Evolutionary conservation across 2,113 vertebrate species (phyloP).

Genomic region (Azemiops feae): DNA sequence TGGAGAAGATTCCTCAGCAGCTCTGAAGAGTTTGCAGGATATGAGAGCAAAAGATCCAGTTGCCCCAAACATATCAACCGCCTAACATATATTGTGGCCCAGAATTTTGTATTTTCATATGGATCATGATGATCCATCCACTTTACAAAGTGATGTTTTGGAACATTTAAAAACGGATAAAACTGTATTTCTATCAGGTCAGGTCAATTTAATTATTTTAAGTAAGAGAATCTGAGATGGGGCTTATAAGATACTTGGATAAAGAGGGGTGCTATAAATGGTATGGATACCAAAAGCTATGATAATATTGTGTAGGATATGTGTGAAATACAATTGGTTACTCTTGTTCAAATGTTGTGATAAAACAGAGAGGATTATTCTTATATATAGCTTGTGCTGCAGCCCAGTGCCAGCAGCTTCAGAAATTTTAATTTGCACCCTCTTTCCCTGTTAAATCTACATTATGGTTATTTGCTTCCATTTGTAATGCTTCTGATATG

Average conservation of each 20-base stretch:
- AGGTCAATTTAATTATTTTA: neutral
- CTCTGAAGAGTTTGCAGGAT: neutral
- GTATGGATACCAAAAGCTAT: neutral
- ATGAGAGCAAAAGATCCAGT: neutral
- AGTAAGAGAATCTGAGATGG: neutral
- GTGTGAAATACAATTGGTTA: neutral
- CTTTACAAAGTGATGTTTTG: neutral
- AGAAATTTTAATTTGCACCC: neutral
- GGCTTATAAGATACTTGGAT: neutral
- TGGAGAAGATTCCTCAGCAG: neutral
- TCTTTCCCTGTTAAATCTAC: neutral
- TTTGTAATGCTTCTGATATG: neutral
- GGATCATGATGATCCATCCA: neutral
- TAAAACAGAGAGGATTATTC: neutral
- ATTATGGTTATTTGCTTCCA: neutral
- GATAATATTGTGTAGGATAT: neutral
- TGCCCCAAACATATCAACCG: neutral
- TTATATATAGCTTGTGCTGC: neutral
- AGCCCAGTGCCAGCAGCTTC: neutral
- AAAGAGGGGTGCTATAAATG: neutral
- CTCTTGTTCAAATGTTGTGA: neutral
- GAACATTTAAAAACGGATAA: neutral
- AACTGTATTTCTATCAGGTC: neutral
- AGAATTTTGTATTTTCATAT: neutral
- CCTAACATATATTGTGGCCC: neutral